Evolutionary conservation across 1,140 invertebrate species (phyloP), one percentile per base, ranked within the genome.

Genomic region (Gryllus bimaculatus): DNA sequence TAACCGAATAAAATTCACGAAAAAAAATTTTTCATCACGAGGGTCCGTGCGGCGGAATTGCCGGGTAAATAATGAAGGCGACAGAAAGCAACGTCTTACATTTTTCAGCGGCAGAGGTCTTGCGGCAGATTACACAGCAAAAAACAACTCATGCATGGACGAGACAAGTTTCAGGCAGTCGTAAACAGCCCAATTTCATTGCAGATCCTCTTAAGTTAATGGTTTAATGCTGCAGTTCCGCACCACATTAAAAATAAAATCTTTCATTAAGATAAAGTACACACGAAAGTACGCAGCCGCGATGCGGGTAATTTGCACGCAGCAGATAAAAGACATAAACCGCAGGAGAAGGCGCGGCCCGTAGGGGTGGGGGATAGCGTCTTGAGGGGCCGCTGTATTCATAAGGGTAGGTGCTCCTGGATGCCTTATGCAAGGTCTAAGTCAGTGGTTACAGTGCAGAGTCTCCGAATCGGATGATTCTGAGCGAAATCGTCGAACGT

Each of bases 201-300:
- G 54, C 54, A 66, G 54, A 66, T 66, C 54, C 54, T 66, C 54
- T 66, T 66, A 66, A 66, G 54, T 66, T 66, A 66, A 66, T 66
- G 54, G 54, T 66, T 66, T 66, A 66, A 66, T 66, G 54, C 54
- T 66, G 54, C 54, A 66, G 54, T 66, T 66, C 54, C 54, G 54
- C 54, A 66, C 18, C 54, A 66, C 54, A 66, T 66, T 66, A 66
- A 66, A 66, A 66, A 66, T 66, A 66, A 66, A 66, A 66, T 66
- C 54, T 66, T 66, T 66, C 54, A 66, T 66, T 66, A 66, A 66
- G 54, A 66, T 66, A 66, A 66, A 66, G 54, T 66, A 66, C 18
- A 66, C 54, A 66, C 54, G 18, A 66, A 66, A 66, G 18, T 66
- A 13, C 54, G 54, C 18, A 66, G 54, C 54, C 10, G 7, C 54